These are phyloP conservation scores for Brenthis ino DNA, from an alignment of 2,888 invertebrate species.

Conservation along the genomic window DNA sequence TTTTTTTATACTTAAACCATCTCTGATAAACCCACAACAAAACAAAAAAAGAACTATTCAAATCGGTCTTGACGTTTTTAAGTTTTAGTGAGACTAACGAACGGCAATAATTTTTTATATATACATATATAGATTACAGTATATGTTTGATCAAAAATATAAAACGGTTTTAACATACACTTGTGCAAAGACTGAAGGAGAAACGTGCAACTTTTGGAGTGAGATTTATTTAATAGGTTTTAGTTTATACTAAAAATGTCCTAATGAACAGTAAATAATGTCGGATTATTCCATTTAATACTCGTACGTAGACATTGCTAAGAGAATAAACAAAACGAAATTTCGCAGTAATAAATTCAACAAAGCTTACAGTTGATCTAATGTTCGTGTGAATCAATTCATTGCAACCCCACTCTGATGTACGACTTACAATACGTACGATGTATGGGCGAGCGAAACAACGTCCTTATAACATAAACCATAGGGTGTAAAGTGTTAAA, in stretches of 20 bases:
- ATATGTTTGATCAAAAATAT: too few species aligned
- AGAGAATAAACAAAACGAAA: slow-evolving; percentile 28
- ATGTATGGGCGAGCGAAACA: neutral
- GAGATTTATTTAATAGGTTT: neutral
- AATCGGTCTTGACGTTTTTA: too few species aligned
- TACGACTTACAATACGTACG: slow-evolving; percentile 27
- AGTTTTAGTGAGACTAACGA: too few species aligned
- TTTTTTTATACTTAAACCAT: too few species aligned
- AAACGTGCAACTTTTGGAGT: too few species aligned
- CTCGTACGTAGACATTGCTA: slow-evolving; percentile 12
- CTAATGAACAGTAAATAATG: neutral
- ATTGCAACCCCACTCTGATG: slow-evolving; percentile 38
- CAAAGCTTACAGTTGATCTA: slow-evolving; percentile 37
- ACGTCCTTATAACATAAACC: neutral
- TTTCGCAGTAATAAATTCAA: slow-evolving; percentile 33
- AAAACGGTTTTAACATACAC: too few species aligned
- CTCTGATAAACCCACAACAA: too few species aligned
- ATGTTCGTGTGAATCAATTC: slow-evolving; percentile 40
- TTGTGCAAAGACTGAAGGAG: too few species aligned
- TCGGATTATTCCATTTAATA: slow-evolving; percentile 27
- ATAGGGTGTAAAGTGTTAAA: neutral
- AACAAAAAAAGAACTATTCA: too few species aligned
- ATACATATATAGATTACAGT: too few species aligned
- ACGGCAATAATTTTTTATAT: too few species aligned
- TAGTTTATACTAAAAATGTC: neutral